Conservation (phyloP, 2,113 vertebrate species). For the Chaenocephalus aceratus region DNA sequence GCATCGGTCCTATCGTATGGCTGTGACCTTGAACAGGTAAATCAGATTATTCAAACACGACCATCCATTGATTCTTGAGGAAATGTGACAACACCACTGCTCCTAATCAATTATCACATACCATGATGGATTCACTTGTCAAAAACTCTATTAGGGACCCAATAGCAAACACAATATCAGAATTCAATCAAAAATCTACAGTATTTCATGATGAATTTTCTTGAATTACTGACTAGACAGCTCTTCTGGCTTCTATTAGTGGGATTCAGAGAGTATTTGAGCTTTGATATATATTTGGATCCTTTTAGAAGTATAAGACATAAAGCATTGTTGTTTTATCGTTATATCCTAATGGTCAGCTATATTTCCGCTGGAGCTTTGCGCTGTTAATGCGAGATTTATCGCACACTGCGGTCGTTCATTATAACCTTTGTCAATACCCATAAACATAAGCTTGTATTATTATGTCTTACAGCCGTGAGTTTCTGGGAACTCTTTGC, state of each 20-base stretch:
- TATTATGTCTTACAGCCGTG: conserved; percentile 47
- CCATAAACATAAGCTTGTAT: conserved; percentile 58
- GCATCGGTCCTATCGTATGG: not conserved
- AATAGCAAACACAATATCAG: conserved; percentile 26
- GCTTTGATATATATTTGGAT: not conserved
- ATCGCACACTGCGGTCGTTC: conserved; percentile 15
- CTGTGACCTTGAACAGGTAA: conserved; percentile 41
- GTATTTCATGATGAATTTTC: conserved; percentile 9
- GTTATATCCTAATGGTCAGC: not conserved
- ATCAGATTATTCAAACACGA: conserved; percentile 30
- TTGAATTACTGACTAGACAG: not conserved
- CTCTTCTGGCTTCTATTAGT: not conserved
- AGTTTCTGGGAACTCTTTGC: conserved; percentile 73
- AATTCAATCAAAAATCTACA: conserved; percentile 18
- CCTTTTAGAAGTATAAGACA: not conserved
- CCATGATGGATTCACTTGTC: conserved; percentile 57
- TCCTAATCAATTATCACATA: conserved; percentile 48
- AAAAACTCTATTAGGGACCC: conserved; percentile 39
- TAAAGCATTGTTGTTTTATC: conserved; percentile 28
- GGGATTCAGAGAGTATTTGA: not conserved
- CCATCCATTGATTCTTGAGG: conserved; percentile 42
- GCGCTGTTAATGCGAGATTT: conserved; percentile 30
- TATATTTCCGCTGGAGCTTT: conserved; percentile 10
- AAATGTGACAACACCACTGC: conserved; percentile 33
- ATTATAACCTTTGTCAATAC: conserved; percentile 52